Base-by-base conservation (phyloP, 2,888 invertebrate genomes). In the Melikaiella ostensackeni region DNA sequence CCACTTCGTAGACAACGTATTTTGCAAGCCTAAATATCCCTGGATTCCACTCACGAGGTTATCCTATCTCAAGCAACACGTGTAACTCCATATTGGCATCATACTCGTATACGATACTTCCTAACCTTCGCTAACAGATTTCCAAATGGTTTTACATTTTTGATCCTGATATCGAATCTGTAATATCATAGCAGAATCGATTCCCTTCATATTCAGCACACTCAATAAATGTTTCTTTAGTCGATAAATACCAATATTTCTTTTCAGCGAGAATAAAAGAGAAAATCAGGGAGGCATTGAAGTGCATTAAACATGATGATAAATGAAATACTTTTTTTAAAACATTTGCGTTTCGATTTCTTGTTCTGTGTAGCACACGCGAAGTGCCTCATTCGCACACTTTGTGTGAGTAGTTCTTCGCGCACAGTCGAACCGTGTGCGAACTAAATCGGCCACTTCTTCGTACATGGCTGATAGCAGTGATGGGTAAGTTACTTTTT, bases 1-100 rank as follows among this genome's bases (percentile, higher is more conserved):
- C 77, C 82, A 82, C 80, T 82, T 85, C 79, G 81, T 80, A 86
- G 84, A 85, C 86, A 87, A 86, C 84, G 85, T 86, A 88, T 87
- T 89, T 85, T 85, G 85, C 83, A 84, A 85, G 86, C 87, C 87
- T 85, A 86, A 88, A 87, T 83, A 82, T 82, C 80, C 78, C 59
- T 55, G 61, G 75, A 38, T 80, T 75, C 75, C n/a, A 70, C 46
- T 50, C 70, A 50, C 30, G 30, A 50, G 30, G 70, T 50, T 70
- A 50, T 70, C 70, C 70, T 70, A 70, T 50, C 59, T 9, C 24
- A 16, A 21, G 19, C 35, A 55, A 61, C 59, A 9, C 62, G 24
- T 35, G 24, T 55, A 75, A 50, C 50, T 70, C 30, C 13, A 33
- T 70, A 70, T 70, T n/a, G 50, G n/a, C 30, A 55, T 70, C 46